Evolutionary conservation across 2,113 vertebrate species (phyloP).

Genomic region (Crotalus horridus): DNA sequence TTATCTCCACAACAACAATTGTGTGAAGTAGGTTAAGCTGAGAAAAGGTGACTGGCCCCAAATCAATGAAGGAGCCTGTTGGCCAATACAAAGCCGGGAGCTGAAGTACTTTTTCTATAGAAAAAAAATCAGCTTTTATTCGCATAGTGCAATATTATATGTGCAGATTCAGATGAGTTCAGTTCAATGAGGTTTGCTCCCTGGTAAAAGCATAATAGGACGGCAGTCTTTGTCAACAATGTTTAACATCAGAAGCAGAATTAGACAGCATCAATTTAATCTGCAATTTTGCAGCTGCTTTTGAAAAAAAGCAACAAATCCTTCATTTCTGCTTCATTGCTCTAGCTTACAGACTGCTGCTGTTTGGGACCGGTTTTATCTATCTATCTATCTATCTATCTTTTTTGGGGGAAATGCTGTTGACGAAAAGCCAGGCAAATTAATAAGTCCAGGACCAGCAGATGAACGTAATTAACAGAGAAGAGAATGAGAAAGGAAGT

Average conservation of each 20-base stretch:
- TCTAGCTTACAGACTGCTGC: neutral
- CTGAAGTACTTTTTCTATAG: neutral
- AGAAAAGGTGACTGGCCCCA: neutral
- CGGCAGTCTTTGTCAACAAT: neutral
- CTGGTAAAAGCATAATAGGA: neutral
- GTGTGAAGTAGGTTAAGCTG: neutral
- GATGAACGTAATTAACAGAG: neutral
- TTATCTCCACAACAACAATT: neutral
- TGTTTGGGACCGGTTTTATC: neutral
- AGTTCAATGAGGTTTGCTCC: neutral
- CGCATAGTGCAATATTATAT: neutral
- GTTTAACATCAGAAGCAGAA: neutral
- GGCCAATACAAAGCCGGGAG: neutral
- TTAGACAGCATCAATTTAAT: neutral
- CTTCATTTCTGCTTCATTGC: neutral
- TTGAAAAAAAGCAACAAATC: neutral
- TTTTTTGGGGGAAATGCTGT: neutral
- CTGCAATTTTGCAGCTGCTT: neutral
- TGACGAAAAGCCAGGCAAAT: neutral
- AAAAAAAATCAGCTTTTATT: neutral
- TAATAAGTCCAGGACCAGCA: neutral
- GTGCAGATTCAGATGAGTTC: neutral
- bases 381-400: too few species aligned
- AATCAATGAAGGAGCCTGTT: neutral
- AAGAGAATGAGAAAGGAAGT: neutral